Percentiles rank a stretch among this genome's conserved stretches.
phyloP scores from a whole-genome alignment of 2,113 vertebrate species.

The Datnioides undecimradiatus region DNA sequence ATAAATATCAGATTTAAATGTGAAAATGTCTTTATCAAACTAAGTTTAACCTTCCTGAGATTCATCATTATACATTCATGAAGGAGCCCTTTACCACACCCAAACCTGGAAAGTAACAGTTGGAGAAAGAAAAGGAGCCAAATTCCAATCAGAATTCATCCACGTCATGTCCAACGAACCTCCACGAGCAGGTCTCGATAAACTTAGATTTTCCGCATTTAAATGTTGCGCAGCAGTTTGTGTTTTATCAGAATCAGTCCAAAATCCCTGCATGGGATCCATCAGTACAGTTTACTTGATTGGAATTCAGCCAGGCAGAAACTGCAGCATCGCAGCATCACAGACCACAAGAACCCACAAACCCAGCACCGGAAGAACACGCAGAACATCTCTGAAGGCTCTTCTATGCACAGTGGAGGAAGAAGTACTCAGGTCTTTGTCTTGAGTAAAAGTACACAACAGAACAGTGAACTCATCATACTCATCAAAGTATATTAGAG shows the following conservation, averaged over 20 bases:
- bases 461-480: not conserved
- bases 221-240: not conserved
- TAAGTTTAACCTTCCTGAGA: not conserved
- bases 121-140: not conserved
- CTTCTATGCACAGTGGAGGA: not conserved
- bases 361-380: constrained; percentile 24
- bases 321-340: not conserved
- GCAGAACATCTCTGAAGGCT: not conserved
- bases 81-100: constrained; percentile 19
- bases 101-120: not conserved
- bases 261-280: not conserved
- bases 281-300: constrained; percentile 3
- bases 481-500: not conserved
- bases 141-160: constrained; percentile 19
- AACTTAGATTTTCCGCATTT: not conserved
- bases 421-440: not conserved
- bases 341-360: constrained; percentile 2
- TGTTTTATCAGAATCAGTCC: not conserved
- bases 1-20: not conserved
- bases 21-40: not conserved
- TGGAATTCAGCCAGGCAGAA: constrained; percentile 29
- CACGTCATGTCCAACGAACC: not conserved
- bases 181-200: too few relatives aligned
- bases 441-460: not conserved
- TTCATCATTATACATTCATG: not conserved